phyloP scores from a whole-genome alignment of 2,888 invertebrate species.

The Nymphalis c-album region DNA sequence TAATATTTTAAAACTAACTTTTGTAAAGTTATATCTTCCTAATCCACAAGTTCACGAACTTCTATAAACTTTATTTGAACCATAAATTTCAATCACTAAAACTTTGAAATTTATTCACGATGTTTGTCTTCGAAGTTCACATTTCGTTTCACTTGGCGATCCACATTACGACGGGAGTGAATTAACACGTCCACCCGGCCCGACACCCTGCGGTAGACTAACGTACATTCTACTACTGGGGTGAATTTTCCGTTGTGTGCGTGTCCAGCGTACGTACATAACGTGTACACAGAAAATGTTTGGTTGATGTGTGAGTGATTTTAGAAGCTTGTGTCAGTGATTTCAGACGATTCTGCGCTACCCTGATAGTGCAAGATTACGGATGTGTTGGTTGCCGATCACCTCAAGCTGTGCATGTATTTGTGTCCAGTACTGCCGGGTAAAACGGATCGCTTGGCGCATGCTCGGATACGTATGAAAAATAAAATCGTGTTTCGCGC shows the following conservation, averaged over 20 bases:
- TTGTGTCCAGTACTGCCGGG: constrained; percentile 54
- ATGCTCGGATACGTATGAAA: constrained; percentile 57
- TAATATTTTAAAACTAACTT: constrained; percentile 33
- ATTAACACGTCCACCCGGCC: constrained; percentile 27
- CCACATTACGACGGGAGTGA: constrained; percentile 22
- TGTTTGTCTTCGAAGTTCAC: constrained; percentile 37
- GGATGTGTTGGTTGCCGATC: constrained; percentile 55
- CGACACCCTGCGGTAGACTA: constrained; percentile 47
- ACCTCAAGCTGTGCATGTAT: constrained; percentile 56
- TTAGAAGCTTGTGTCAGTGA: constrained; percentile 56
- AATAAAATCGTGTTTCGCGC: constrained; percentile 61
- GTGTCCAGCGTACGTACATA: constrained; percentile 48
- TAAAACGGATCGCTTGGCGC: constrained; percentile 51
- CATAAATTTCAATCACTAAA: constrained; percentile 27
- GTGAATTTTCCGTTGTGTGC: constrained; percentile 56
- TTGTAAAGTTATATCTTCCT: constrained; percentile 27
- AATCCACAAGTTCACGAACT: constrained; percentile 37
- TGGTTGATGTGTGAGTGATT: constrained; percentile 54
- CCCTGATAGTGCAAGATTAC: constrained; percentile 45
- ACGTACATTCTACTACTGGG: constrained; percentile 66
- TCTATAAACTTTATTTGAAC: constrained; percentile 23
- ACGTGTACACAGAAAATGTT: constrained; percentile 41
- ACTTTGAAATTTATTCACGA: constrained; percentile 30
- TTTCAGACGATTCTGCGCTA: constrained; percentile 51
- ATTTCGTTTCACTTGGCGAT: constrained; percentile 34